Conservation (phyloP, 92 coral and sea anemone species). For the Zoanthus sansibaricus region DNA sequence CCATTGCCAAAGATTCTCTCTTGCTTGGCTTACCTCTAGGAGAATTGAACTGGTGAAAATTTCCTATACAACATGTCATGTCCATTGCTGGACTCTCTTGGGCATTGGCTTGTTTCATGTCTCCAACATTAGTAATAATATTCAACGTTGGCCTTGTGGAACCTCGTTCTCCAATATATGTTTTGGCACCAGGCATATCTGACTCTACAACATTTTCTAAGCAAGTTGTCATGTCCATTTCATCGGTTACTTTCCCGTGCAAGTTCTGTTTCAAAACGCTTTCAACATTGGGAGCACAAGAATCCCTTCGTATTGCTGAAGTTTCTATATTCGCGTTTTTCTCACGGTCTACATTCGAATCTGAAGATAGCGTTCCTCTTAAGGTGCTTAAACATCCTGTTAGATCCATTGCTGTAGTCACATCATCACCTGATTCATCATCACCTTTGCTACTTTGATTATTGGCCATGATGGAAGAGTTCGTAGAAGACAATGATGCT, state of each 20-base stretch:
- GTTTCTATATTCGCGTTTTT: background rate
- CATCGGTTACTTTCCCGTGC: background rate
- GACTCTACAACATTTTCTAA: background rate
- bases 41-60: background rate
- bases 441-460: background rate
- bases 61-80: conserved; percentile 19
- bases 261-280: background rate
- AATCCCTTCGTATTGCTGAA: background rate
- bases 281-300: background rate
- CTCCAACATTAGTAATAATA: background rate
- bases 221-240: conserved; percentile 7
- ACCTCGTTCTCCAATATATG: background rate
- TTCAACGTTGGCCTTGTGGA: background rate
- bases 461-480: background rate
- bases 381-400: conserved; percentile 20
- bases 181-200: background rate
- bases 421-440: conserved; percentile 13
- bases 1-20: conserved; percentile 16
- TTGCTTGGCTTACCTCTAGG: background rate
- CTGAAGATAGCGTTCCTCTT: background rate
- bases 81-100: conserved; percentile 11
- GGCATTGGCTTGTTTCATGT: background rate
- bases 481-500: background rate
- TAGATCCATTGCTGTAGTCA: conserved; percentile 34
- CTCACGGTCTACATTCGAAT: background rate